Evolutionary conservation across 2,113 vertebrate species (phyloP).

Genomic region (Leucopsar rothschildi): DNA sequence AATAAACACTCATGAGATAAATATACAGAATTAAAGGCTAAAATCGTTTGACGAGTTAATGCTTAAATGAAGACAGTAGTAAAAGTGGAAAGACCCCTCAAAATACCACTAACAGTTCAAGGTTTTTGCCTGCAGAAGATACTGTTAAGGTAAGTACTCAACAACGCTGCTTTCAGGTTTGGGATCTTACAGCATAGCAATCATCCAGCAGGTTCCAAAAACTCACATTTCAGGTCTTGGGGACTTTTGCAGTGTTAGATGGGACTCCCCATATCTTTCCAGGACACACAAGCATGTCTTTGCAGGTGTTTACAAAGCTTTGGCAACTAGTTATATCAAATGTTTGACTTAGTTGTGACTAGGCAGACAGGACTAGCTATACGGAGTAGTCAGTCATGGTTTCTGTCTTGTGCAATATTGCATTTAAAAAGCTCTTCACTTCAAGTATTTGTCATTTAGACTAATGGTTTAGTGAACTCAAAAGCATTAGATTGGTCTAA

Average conservation of each 20-base stretch:
- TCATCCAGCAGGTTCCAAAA: background rate
- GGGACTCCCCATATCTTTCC: background rate
- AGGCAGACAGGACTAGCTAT: background rate
- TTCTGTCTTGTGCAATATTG: background rate
- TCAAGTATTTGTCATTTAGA: background rate
- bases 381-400: background rate
- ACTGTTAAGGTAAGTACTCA: background rate
- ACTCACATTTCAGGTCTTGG: background rate
- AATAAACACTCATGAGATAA: background rate
- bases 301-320: too few species aligned
- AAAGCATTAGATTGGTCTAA: background rate
- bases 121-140: background rate
- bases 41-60: background rate
- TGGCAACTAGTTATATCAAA: background rate
- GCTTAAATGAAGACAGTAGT: background rate
- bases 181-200: background rate
- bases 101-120: background rate
- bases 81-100: background rate
- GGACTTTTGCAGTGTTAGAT: background rate
- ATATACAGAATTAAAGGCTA: background rate
- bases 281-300: background rate
- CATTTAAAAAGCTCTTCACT: background rate
- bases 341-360: background rate
- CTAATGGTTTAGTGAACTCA: background rate
- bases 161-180: background rate